Evolutionary conservation across 35 echinoderm and acorn worm species (phyloP).

Genomic region (Apostichopus californicus): DNA sequence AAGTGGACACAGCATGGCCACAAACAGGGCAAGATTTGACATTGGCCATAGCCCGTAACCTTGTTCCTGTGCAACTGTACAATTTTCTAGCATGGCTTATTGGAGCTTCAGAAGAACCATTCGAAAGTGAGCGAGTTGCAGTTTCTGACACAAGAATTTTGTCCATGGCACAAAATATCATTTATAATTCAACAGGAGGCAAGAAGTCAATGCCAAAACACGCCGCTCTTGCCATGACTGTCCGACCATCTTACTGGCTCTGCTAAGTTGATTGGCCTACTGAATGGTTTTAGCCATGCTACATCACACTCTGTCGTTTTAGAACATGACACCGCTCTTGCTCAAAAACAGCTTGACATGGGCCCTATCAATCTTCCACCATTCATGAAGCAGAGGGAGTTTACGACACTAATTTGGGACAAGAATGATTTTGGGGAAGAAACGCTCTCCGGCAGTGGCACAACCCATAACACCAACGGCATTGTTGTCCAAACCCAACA

Average conservation of each 20-base stretch:
- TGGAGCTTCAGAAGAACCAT: no score
- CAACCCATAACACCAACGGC: slow-evolving; percentile 81
- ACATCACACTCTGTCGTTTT: slow-evolving; percentile 7
- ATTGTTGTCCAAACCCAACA: not conserved
- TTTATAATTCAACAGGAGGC: slow-evolving; percentile 44
- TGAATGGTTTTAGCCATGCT: slow-evolving; percentile 62
- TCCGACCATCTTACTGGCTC: slow-evolving; percentile 60
- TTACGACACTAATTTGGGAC: slow-evolving; percentile 72
- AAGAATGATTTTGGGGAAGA: slow-evolving; percentile 89
- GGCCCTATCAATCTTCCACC: slow-evolving; percentile 24
- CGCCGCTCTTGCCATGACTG: slow-evolving; percentile 49
- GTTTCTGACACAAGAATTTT: slow-evolving; percentile 18
- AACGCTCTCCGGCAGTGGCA: slow-evolving; percentile 64
- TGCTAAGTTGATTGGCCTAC: slow-evolving; percentile 46
- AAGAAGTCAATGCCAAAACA: slow-evolving; percentile 70
- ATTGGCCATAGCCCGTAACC: no score
- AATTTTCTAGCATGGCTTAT: no score
- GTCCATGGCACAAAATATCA: slow-evolving; percentile 55
- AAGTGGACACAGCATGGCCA: no score
- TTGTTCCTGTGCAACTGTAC: no score
- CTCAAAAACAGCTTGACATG: slow-evolving; percentile 28
- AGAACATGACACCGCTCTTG: slow-evolving; percentile 64
- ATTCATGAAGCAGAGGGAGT: not conserved
- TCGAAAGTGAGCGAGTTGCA: not conserved
- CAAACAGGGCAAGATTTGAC: no score